Evolutionary conservation across 2,888 invertebrate species (phyloP).

Genomic region (Sarcophaga subvicina): DNA sequence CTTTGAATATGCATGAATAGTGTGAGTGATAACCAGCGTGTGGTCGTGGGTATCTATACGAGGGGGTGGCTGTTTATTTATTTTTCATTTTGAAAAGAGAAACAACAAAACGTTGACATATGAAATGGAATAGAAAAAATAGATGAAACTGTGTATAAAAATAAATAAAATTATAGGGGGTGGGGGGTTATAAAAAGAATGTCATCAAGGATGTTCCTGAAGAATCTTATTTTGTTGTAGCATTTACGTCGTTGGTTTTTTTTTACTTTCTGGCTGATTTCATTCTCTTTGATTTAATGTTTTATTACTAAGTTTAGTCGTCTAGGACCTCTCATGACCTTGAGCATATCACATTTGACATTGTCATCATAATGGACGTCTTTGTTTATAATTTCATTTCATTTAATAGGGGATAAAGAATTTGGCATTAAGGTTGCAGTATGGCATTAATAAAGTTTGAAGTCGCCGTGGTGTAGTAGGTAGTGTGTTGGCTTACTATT

Average conservation of each 20-base stretch:
- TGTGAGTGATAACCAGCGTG: no score
- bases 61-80: no score
- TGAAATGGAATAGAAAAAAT: no score
- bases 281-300: not conserved
- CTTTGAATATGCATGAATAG: no score
- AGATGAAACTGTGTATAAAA: no score
- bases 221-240: not conserved
- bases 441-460: no score
- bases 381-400: not conserved
- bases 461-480: no score
- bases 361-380: not conserved
- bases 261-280: not conserved
- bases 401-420: not conserved
- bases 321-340: not conserved
- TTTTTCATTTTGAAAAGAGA: no score
- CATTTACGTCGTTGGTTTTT: not conserved
- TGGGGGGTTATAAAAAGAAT: not conserved
- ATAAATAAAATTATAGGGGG: not conserved
- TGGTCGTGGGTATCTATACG: no score
- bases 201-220: not conserved
- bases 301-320: not conserved
- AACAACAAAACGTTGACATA: no score
- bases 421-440: no score
- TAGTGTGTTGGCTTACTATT: no score
- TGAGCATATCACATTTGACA: not conserved